A percentile compares a stretch with the other conserved stretches of the same genome.
Evolutionary conservation across 1,140 invertebrate genomes (phyloP).

Genomic region (Spodoptera litura): DNA sequence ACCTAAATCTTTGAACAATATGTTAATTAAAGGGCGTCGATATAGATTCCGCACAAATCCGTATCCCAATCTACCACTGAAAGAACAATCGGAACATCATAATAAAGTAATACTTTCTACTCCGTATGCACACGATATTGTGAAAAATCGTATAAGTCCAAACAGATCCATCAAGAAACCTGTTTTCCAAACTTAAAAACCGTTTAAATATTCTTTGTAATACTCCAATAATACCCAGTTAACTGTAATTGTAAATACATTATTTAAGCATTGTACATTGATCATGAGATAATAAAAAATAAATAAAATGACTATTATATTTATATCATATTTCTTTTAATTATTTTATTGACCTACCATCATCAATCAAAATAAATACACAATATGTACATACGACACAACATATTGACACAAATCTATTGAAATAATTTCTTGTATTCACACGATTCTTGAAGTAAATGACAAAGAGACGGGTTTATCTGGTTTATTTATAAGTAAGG

Average conservation of each 20-base stretch:
- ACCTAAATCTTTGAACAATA: neutral
- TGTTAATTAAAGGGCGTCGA: neutral
- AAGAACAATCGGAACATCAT: conserved; percentile 21
- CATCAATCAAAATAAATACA: neutral
- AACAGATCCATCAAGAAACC: conserved; percentile 43
- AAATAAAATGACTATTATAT: neutral
- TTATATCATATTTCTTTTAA: neutral
- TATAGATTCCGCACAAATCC: neutral
- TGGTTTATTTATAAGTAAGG: conserved; percentile 93
- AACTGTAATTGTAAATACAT: neutral
- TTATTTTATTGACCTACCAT: no score
- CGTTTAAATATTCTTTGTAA: neutral
- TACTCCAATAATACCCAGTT: conserved; percentile 14
- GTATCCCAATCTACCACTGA: neutral
- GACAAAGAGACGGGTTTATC: conserved; percentile 89
- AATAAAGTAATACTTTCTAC: conserved; percentile 33
- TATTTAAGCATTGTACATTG: no score
- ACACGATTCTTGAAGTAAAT: conserved; percentile 78
- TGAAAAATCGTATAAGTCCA: conserved; percentile 57
- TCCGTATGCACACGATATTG: conserved; percentile 53
- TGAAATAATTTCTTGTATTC: conserved; percentile 11
- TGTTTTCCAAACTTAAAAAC: conserved; percentile 15
- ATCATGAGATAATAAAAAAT: neutral
- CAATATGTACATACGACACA: no score
- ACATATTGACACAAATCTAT: no score